Percentiles rank a stretch among this genome's conserved stretches.
phyloP scores from a whole-genome alignment of 2,113 vertebrate genomes.

The Ciconia maguari region DNA sequence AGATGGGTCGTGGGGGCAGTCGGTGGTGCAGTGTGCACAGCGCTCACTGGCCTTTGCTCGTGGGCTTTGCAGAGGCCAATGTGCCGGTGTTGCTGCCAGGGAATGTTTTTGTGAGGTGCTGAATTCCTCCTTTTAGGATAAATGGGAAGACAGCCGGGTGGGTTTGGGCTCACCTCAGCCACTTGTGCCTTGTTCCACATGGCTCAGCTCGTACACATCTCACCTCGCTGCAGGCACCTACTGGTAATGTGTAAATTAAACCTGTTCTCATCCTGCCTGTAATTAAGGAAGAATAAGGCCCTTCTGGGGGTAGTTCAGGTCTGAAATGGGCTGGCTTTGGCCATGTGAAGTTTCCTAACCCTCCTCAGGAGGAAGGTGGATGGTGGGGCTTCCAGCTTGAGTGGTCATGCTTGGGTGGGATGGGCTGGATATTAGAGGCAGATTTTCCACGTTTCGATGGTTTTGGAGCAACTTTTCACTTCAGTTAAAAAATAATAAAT shows the following conservation, averaged over 20 bases:
- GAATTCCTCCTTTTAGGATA: background rate
- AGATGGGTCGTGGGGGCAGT: background rate
- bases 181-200: background rate
- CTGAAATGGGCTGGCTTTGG: background rate
- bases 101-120: background rate
- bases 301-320: background rate
- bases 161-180: background rate
- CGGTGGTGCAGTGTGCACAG: accelerated
- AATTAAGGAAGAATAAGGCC: background rate
- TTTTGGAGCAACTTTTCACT: background rate
- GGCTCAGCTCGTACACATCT: background rate
- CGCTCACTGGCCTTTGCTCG: background rate
- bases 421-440: background rate
- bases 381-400: background rate
- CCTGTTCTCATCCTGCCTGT: background rate
- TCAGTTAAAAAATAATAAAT: background rate
- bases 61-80: background rate
- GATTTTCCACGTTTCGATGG: background rate
- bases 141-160: accelerated
- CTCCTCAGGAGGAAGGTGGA: background rate
- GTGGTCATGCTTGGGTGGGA: background rate
- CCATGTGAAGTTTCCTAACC: background rate
- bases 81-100: background rate
- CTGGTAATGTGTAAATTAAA: background rate
- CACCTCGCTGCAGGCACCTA: accelerated